Percentiles rank a stretch among this genome's conserved stretches.
phyloP scores from a whole-genome alignment of 2,797 vertebrate species.

The Lacerta viridis region DNA sequence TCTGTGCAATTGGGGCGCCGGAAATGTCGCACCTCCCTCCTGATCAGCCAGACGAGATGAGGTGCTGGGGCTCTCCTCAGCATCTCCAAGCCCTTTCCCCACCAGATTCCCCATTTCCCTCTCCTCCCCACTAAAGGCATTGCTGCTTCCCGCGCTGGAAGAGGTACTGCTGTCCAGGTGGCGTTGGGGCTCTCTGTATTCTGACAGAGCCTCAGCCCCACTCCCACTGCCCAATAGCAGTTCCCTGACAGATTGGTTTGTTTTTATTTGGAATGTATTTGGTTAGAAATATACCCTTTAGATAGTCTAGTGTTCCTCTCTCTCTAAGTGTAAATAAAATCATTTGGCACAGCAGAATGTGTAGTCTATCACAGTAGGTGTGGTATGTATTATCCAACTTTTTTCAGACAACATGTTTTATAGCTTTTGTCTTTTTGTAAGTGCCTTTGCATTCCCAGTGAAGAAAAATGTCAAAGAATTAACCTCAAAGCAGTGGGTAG shows the following conservation, averaged over 20 bases:
- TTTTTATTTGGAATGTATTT: slow-evolving; percentile 43
- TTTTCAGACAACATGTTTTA: slow-evolving; percentile 51
- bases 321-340: slow-evolving; percentile 58
- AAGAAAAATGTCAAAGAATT: slow-evolving; percentile 51
- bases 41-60: too few species aligned
- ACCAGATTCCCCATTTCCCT: too few species aligned
- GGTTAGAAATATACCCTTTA: slow-evolving; percentile 36
- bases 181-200: too few species aligned
- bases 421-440: slow-evolving; percentile 50
- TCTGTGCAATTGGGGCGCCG: too few species aligned
- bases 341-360: slow-evolving; percentile 46
- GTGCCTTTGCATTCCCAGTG: slow-evolving; percentile 47
- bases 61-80: too few species aligned
- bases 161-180: too few species aligned
- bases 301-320: slow-evolving; percentile 27
- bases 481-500: slow-evolving; percentile 7
- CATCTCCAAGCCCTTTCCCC: too few species aligned
- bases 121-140: too few species aligned
- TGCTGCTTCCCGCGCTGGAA: too few species aligned
- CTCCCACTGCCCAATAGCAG: too few species aligned
- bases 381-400: slow-evolving; percentile 54
- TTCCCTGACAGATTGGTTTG: slow-evolving; percentile 11
- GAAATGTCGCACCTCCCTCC: too few species aligned
- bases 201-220: too few species aligned
- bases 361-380: slow-evolving; percentile 49